Evolutionary conservation across 2,113 vertebrate genomes (phyloP).

Genomic region (Tautogolabrus adspersus): DNA sequence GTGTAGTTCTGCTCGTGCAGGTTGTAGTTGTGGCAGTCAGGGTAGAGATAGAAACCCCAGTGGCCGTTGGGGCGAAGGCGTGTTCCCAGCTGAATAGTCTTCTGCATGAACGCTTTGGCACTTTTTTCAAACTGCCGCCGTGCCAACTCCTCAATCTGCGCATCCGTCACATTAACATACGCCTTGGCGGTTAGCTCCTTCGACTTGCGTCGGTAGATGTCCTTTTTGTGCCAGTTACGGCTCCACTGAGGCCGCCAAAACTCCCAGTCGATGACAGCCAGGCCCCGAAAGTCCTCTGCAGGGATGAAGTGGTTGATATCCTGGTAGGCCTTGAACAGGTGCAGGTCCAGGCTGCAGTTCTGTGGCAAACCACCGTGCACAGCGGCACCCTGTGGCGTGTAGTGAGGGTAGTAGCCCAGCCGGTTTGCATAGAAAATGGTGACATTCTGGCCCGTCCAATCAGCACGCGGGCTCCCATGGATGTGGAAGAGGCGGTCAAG

Average conservation of each 20-base stretch:
- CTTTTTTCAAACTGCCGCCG: slow-evolving; percentile 85
- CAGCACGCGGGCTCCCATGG: slow-evolving; percentile 82
- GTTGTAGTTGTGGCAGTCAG: slow-evolving; percentile 89
- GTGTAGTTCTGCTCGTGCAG: slow-evolving; percentile 82
- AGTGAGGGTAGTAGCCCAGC: slow-evolving; percentile 86
- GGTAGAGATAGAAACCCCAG: slow-evolving; percentile 89
- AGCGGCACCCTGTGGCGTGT: slow-evolving; percentile 71
- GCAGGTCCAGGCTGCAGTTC: slow-evolving; percentile 84
- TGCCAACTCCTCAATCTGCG: slow-evolving; percentile 80
- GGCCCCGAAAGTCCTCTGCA: slow-evolving; percentile 82
- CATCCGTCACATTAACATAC: slow-evolving; percentile 79
- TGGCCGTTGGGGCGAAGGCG: slow-evolving; percentile 82
- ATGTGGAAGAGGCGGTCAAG: slow-evolving; percentile 83
- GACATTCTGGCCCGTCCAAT: slow-evolving; percentile 86
- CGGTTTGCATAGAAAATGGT: slow-evolving; percentile 89
- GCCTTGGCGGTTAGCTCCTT: slow-evolving; percentile 78
- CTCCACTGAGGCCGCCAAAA: slow-evolving; percentile 86
- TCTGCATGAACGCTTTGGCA: slow-evolving; percentile 85
- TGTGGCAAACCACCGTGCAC: slow-evolving; percentile 85
- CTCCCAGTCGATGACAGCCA: slow-evolving; percentile 86
- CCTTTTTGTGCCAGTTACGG: slow-evolving; percentile 84
- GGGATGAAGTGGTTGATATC: slow-evolving; percentile 85
- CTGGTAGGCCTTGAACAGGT: slow-evolving; percentile 81
- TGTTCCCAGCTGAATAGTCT: slow-evolving; percentile 84
- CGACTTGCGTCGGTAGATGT: slow-evolving; percentile 82